Evolutionary conservation across 2,888 invertebrate species (phyloP), one percentile per base, ranked within the genome.

Genomic region (Eristalinus aeneus): DNA sequence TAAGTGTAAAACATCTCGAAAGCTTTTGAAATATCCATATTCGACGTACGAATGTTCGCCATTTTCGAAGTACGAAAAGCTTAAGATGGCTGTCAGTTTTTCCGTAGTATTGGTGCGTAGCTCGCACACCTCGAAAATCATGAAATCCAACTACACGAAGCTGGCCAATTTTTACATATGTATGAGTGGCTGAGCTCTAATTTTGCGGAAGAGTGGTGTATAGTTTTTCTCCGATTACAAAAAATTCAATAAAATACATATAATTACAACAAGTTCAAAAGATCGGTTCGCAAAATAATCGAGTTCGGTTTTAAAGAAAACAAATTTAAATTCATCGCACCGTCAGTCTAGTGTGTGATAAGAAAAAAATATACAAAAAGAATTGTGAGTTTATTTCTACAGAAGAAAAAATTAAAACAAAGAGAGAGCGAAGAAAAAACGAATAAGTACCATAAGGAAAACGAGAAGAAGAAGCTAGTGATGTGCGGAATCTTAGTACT

Each of bases 201-300:
- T 85, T 85, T 85, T 85, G 85, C 80, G 85, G 85, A 85, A 85
- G 72, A 85, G 85, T 85, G 73, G 85, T 85, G 80, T 80, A 85
- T 53, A 85, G 80, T 68, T 85, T 85, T 75, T 72, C 73, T 69
- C 69, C 73, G 76, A 85, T 80, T 68, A 60, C 72, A 76, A 77
- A 76, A 73, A 80, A 67, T 56, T 39, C 60, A 69, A 80, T 76
- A 69, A 76, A 77, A 64, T 73, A 80, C 60, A 68, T 85, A 80
- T 46, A 64, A 73, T 73, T 73, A 60, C 20, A 74, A 56, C 54
- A 65, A 68, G 39, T 69, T 72, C 12, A 64, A 85, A 67, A 63
- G 61, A 69, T 53, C 31, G 36, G 53, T 46, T 61, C 68, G 60
- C 27, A 12, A 73, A 76, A 53, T 34, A 76, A 39, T 61, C 53